Evolutionary conservation across 2,797 vertebrate genomes (phyloP), one percentile per base, ranked within the genome.

Genomic region (Myotis daubentonii): DNA sequence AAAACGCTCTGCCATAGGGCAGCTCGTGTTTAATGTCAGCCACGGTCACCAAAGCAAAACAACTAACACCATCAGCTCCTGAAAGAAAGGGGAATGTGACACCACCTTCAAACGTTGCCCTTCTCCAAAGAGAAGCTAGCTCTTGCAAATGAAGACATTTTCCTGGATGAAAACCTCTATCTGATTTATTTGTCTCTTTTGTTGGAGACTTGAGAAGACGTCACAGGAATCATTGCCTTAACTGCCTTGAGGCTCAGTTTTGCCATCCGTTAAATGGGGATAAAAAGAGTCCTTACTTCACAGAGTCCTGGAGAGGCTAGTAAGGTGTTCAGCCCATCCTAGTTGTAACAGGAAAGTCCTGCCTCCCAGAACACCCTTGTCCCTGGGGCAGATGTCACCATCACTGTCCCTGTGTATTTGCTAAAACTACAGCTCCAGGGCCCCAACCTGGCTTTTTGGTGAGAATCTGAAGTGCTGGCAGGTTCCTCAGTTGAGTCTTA

Each of bases 391-490:
- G 22, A 11, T 3, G 10, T 28, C 30, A 8, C 51, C 30, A 8
- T 23, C 49, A 15, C 0, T 1, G 3, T 12, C 16, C 16, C 47
- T 66, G 25, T 53, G 82, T 38, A 6, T 20, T 44, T 30, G 70
- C 41, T 65, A 30, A 30, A 87, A 74, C 38, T 22, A 8, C 47
- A 51, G 20, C 62, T 74, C 38, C 8, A 2, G 33, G 22, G 11
- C 62, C 36, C 60, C 12, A 1, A 2, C 1, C 25, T 2, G 15
- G 47, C 55, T 25, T 11, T 55, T 41, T 2, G 12, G 66, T 15
- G 0, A 33, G 19, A 11, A 6, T 60, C 65, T 23, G 30, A 55
- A 17, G 17, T 1, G 16, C 9, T 28, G 19, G 13, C 0, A 0
- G 6, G 12, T 28, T 82, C 38, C 74, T 60, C 9, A 0, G 15